Evolutionary conservation across 1,140 invertebrate species (phyloP).

Genomic region (Drosophila repletoides): DNA sequence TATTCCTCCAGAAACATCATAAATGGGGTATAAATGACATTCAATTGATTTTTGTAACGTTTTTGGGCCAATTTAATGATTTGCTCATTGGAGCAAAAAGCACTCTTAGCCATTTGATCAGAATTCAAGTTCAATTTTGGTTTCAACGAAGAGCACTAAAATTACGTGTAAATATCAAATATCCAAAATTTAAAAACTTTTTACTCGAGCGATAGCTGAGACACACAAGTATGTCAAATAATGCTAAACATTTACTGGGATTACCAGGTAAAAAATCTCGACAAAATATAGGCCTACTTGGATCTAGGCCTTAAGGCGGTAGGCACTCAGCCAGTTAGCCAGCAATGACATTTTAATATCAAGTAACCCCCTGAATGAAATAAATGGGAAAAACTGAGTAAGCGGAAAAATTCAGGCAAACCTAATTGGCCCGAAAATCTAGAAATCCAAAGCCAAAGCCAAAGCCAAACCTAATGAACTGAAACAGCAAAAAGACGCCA

Average conservation of each 20-base stretch:
- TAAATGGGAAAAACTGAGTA: neutral
- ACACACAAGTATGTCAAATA: neutral
- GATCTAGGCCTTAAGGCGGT: constrained; percentile 19
- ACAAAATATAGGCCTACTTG: no score
- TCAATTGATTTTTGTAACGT: constrained; percentile 7
- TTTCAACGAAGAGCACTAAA: neutral
- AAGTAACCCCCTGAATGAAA: constrained; percentile 11
- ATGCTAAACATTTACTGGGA: no score
- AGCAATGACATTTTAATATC: constrained; percentile 45
- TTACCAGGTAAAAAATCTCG: no score
- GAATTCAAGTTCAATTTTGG: neutral
- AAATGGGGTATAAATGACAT: neutral
- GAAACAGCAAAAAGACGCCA: constrained; percentile 20
- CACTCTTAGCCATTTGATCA: constrained; percentile 19
- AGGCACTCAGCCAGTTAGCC: no score
- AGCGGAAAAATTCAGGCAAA: constrained; percentile 13
- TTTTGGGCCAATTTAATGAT: constrained; percentile 19
- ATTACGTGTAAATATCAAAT: neutral
- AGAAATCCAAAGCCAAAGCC: constrained; percentile 30
- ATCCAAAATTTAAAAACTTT: constrained; percentile 4
- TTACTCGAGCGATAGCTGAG: neutral
- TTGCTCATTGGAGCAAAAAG: constrained; percentile 40
- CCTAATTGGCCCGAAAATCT: constrained; percentile 62
- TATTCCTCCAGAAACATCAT: constrained; percentile 38
- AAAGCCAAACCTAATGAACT: constrained; percentile 65